phyloP scores from a whole-genome alignment of 2,888 invertebrate species.

The Erebia ligea region DNA sequence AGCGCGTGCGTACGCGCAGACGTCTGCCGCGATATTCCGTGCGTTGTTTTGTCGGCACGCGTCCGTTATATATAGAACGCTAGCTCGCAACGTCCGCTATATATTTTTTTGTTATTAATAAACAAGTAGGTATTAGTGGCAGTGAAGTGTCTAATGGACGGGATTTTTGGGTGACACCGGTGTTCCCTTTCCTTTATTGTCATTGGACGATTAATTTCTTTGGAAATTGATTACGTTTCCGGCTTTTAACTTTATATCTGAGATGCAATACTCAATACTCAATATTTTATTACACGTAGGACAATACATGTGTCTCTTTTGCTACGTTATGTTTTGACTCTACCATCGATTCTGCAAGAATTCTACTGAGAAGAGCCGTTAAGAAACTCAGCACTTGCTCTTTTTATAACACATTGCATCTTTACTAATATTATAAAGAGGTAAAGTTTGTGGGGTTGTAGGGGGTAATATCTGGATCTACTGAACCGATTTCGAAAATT shows the following conservation, averaged over 20 bases:
- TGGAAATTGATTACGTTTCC: background rate
- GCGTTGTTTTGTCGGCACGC: conserved; percentile 72
- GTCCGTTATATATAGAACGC: conserved; percentile 69
- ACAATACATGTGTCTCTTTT: too few species aligned
- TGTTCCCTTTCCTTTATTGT: conserved; percentile 5
- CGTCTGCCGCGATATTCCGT: conserved; percentile 41
- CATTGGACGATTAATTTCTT: background rate
- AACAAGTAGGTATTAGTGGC: conserved; percentile 65
- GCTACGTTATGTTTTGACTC: too few species aligned
- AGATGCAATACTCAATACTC: background rate
- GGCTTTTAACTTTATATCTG: background rate
- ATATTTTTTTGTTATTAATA: conserved; percentile 51
- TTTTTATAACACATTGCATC: too few species aligned
- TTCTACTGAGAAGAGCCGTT: too few species aligned
- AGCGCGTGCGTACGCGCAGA: conserved; percentile 61
- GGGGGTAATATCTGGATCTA: too few species aligned
- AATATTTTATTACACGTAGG: too few species aligned
- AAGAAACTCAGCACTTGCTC: too few species aligned
- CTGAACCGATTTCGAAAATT: too few species aligned
- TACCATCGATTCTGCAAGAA: too few species aligned
- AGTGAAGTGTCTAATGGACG: conserved; percentile 59
- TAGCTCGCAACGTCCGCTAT: conserved; percentile 69
- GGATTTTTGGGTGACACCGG: conserved; percentile 15
- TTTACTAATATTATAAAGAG: too few species aligned
- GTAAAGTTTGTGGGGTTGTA: too few species aligned